phyloP scores from a whole-genome alignment of 2,888 invertebrate genomes.

The Pachymerium ferrugineum region DNA sequence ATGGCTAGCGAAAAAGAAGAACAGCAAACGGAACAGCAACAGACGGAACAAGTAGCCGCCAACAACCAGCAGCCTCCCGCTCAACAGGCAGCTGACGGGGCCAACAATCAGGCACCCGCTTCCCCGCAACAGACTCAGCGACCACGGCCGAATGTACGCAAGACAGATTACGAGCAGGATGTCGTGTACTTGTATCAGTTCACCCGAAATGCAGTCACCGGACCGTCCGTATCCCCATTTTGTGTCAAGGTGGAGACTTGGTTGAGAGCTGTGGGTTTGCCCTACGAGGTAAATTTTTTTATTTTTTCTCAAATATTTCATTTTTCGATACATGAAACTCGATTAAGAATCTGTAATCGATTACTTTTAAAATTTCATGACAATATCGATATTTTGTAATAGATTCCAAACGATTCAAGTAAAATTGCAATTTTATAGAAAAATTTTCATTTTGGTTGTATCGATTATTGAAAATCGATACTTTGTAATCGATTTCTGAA shows the following conservation, averaged over 20 bases:
- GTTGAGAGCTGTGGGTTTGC: conserved; percentile 82
- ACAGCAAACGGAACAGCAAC: conserved; percentile 31
- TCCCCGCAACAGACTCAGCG: conserved; percentile 29
- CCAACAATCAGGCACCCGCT: background rate
- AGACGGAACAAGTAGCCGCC: background rate
- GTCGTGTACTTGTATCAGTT: conserved; percentile 91
- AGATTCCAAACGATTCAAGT: too few relatives aligned
- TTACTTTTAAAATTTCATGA: too few relatives aligned
- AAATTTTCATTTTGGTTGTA: too few relatives aligned
- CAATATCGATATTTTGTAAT: too few relatives aligned
- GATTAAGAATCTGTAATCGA: too few relatives aligned
- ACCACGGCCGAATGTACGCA: conserved; percentile 64
- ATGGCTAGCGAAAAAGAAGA: conserved; percentile 15
- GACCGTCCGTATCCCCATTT: conserved; percentile 81
- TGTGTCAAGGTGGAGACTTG: conserved; percentile 95
- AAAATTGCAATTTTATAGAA: too few relatives aligned
- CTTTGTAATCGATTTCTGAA: too few relatives aligned
- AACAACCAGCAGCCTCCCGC: conserved; percentile 28
- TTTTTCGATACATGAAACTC: too few relatives aligned
- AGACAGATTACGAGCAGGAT: conserved; percentile 83
- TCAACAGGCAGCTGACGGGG: background rate
- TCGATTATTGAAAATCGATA: too few relatives aligned
- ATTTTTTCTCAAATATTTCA: too few relatives aligned
- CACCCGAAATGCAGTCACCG: conserved; percentile 75
- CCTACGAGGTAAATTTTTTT: conserved; percentile 92